Evolutionary conservation across 2,113 vertebrate genomes (phyloP).

Genomic region (Raja brachyura): DNA sequence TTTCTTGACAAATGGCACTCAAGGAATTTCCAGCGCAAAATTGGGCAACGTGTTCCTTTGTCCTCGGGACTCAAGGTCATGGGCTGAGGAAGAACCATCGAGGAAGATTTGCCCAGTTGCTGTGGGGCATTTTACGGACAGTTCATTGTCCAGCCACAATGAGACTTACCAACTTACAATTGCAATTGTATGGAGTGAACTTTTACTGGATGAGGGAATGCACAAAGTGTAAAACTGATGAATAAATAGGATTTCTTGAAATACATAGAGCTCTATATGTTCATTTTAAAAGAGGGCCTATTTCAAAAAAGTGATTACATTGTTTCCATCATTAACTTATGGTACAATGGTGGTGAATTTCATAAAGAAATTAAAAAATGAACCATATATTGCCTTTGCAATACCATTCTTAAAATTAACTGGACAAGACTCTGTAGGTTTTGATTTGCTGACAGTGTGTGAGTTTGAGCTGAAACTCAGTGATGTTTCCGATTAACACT

Average conservation of each 20-base stretch:
- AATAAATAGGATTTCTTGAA: background rate
- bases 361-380: background rate
- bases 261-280: background rate
- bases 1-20: too few species aligned
- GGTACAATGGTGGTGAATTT: background rate
- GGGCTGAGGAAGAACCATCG: too few species aligned
- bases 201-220: background rate
- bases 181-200: background rate
- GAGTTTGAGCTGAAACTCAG: background rate
- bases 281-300: background rate
- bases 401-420: background rate
- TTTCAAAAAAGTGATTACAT: background rate
- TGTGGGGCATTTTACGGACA: too few species aligned
- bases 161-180: too few species aligned
- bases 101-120: too few species aligned
- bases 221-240: background rate
- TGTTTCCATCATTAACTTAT: background rate
- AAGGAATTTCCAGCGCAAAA: too few species aligned
- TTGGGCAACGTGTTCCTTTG: too few species aligned
- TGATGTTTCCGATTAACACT: background rate
- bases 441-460: background rate
- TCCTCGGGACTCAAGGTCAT: too few species aligned
- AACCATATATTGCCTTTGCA: background rate
- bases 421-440: background rate
- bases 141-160: too few species aligned